Conservation (phyloP, 2,797 vertebrate species). For the Miichthys miiuy region DNA sequence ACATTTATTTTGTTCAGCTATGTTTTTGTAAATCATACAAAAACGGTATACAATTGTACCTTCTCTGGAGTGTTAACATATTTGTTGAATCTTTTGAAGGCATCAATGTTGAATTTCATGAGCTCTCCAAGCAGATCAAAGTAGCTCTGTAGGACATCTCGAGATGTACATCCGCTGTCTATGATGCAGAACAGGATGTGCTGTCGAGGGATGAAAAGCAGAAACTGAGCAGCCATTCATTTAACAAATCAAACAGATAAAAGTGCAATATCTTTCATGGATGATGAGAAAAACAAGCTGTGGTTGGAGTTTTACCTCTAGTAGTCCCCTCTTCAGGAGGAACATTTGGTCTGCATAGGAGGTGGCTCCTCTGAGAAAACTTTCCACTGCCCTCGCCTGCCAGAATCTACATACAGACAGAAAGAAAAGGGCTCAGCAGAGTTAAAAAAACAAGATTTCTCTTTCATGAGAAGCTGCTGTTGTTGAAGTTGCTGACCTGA, state of each 20-base stretch:
- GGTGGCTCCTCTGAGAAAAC: constrained; percentile 96
- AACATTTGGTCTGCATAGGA: constrained; percentile 99
- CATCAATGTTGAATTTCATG: constrained; percentile 99
- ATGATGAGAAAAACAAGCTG: neutral
- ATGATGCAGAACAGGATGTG: constrained; percentile 99
- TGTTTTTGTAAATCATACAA: neutral
- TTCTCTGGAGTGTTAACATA: constrained; percentile 98
- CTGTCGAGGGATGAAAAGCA: constrained; percentile 75
- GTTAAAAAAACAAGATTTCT: neutral
- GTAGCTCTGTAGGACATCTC: constrained; percentile 98
- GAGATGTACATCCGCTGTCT: constrained; percentile 97
- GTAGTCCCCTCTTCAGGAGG: constrained; percentile 94
- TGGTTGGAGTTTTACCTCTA: constrained; percentile 88
- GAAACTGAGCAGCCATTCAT: constrained; percentile 3
- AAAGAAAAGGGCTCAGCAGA: constrained; percentile 6
- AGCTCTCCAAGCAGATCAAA: constrained; percentile 98
- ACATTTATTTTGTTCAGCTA: too few species aligned
- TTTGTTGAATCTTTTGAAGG: constrained; percentile 99
- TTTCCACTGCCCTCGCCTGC: constrained; percentile 98
- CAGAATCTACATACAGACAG: constrained; percentile 89
- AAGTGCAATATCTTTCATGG: neutral
- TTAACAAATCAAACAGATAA: neutral
- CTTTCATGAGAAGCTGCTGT: neutral
- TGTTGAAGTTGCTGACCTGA: constrained; percentile 86
- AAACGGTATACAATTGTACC: constrained; percentile 78